Base-by-base conservation (phyloP, 1,140 invertebrate genomes). In the Caenorhabditis latens region DNA sequence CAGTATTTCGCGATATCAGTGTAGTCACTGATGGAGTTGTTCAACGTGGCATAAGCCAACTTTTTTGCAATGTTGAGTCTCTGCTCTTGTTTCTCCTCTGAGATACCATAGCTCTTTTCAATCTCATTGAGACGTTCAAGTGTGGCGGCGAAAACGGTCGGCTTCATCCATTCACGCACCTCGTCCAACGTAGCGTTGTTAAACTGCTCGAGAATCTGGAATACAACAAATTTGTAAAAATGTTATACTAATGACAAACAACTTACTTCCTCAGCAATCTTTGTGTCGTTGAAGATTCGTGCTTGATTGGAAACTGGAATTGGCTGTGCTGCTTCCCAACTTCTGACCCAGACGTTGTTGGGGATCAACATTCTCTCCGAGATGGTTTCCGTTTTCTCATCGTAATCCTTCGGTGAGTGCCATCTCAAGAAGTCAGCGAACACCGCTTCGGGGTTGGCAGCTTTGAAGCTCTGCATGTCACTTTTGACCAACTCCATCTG, bases 341-440 rank as follows among this genome's bases (percentile, higher is more conserved):
- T 95, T 90, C 96, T 96, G 7, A 95, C 93, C 98, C 98, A 99
- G 79, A 97, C 95, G 93, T 98, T 99, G n/a, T 96, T 96, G 0
- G 95, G 95, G n/a, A 97, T 95, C 88, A 95, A 94, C 97, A 99
- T 99, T 71, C 97, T 94, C 14, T 95, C 94, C 90, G 97, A 98
- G n/a, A 99, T 93, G 83, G 95, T 94, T 32, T 96, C 96, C 94
- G 90, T 55, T 40, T 90, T 88, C 40, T 86, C 86, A 50, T 91
- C 90, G 53, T 96, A 93, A 42, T 91, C 91, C 89, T 94, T 95
- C 43, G 98, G 98, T 0, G 97, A 99, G 92, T 99, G 98, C 97
- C 97, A 99, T 84, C 96, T 94, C 84, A 99, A 97, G 93, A 99
- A 99, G 93, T 99, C 98, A 92, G 96, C 97, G 21, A 99, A 93